Evolutionary conservation across 2,888 invertebrate genomes (phyloP), one percentile per base, ranked within the genome.

Genomic region (Leucophora obtusa): DNA sequence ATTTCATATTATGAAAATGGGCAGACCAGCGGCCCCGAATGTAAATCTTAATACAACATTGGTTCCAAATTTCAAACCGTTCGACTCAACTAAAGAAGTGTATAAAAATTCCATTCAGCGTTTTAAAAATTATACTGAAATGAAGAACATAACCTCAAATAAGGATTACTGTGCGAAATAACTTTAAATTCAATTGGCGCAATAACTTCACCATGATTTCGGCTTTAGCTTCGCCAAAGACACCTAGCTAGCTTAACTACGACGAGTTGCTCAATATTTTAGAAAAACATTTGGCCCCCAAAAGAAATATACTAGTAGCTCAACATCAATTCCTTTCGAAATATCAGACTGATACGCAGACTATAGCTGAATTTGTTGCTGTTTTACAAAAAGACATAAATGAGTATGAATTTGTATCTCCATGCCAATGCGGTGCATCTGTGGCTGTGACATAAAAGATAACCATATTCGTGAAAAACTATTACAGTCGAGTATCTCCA

Each of bases 131-230:
- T 75, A 75, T 18, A 24, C 62, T 14, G 50, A 47, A 54, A 69
- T 69, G 63, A 75, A 75, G 11, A 33, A 33, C 33, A 4, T 33
- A 8, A 33, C 33, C 4, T 33, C 33, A 33, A 4, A 4, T n/a
- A n/a, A n/a, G n/a, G 8, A 8, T 8, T 33, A 33, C 69, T 9
- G 24, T 76, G 9, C 17, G n/a, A n/a, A n/a, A n/a, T n/a, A n/a
- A n/a, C n/a, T n/a, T n/a, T 76, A 1, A 76, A 70, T 70, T 76
- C 76, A 21, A 76, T 69, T 47, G 69, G 76, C 9, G 24, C 56
- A 51, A 53, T 28, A 14, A 24, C 28, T 70, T 70, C 28, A 70
- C 56, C 9, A 17, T 70, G n/a, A 24, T 76, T 11, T 18, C 51
- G 50, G 38, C 70, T 0, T 63, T 76, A 28, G 53, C 63, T 5